Percentiles rank a stretch among this genome's conserved stretches.
These are phyloP conservation scores for Dicycla oo DNA, from an alignment of 2,888 invertebrate genomes.

Conservation along the genomic window DNA sequence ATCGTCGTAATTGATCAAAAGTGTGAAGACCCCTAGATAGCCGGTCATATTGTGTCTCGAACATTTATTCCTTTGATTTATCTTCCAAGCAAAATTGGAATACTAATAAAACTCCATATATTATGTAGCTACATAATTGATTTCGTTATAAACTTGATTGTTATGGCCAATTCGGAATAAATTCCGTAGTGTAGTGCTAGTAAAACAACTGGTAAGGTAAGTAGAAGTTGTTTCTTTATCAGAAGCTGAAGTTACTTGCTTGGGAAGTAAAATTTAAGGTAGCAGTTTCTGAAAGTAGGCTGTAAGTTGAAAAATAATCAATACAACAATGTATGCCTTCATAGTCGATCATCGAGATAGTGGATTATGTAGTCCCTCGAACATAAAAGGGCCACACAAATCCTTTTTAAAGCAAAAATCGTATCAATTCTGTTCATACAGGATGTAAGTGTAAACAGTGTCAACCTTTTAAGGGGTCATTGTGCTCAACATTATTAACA, in stretches of 20 bases:
- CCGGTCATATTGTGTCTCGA: constrained; percentile 18
- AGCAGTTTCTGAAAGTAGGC: too few relatives aligned
- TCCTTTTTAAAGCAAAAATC: too few relatives aligned
- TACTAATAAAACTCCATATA: constrained; percentile 1
- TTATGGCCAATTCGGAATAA: constrained; percentile 6
- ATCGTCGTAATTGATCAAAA: constrained; percentile 24
- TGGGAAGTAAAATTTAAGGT: not conserved
- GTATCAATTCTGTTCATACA: too few relatives aligned
- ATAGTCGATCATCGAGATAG: too few relatives aligned
- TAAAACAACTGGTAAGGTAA: not conserved
- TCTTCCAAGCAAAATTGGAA: constrained; percentile 3
- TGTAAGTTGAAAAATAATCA: too few relatives aligned
- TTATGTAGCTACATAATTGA: constrained; percentile 23
- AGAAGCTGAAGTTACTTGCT: not conserved
- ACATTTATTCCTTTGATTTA: constrained; percentile 29
- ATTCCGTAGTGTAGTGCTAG: constrained; percentile 30
- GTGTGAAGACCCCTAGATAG: constrained; percentile 41
- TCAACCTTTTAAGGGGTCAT: too few relatives aligned
- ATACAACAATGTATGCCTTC: too few relatives aligned
- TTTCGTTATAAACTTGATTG: constrained; percentile 29
- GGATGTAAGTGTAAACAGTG: too few relatives aligned
- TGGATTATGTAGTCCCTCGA: too few relatives aligned
- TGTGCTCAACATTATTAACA: too few relatives aligned
- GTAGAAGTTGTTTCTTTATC: not conserved
- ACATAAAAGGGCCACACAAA: too few relatives aligned